phyloP scores from a whole-genome alignment of 2,797 vertebrate genomes.

The Etheostoma perlongum region DNA sequence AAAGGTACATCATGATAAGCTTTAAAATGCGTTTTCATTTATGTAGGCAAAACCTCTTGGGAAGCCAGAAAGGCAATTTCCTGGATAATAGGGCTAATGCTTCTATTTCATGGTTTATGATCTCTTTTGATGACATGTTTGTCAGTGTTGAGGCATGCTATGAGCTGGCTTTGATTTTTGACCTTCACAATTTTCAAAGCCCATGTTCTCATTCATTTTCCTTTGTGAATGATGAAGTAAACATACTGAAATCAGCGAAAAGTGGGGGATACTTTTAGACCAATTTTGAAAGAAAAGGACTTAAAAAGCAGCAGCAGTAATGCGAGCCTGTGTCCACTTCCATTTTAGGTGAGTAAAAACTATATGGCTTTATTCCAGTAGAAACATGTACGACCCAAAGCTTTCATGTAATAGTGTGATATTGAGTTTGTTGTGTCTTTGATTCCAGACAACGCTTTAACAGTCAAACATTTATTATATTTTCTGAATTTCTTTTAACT shows the following conservation, averaged over 20 bases:
- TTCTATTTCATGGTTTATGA: slow-evolving; percentile 82
- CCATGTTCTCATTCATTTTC: slow-evolving; percentile 54
- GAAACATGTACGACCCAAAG: slow-evolving; percentile 18
- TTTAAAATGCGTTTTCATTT: slow-evolving; percentile 76
- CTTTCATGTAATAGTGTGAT: slow-evolving; percentile 28
- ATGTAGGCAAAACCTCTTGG: slow-evolving; percentile 68
- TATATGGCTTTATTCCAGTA: slow-evolving; percentile 34
- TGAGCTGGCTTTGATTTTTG: slow-evolving; percentile 62
- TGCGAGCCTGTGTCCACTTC: background rate
- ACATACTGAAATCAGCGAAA: slow-evolving; percentile 39
- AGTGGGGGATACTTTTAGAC: slow-evolving; percentile 29
- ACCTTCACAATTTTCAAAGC: slow-evolving; percentile 68
- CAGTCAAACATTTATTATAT: slow-evolving; percentile 11
- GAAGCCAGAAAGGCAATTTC: slow-evolving; percentile 78
- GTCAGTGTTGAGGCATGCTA: slow-evolving; percentile 66
- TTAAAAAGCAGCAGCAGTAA: slow-evolving; percentile 29
- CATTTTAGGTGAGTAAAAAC: slow-evolving; percentile 17
- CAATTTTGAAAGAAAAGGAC: slow-evolving; percentile 29
- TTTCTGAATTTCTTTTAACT: slow-evolving; percentile 20
- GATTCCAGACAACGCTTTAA: slow-evolving; percentile 20
- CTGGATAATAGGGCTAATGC: slow-evolving; percentile 77
- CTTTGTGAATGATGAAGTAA: slow-evolving; percentile 47
- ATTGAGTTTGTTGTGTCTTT: slow-evolving; percentile 9
- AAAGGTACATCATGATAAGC: slow-evolving; percentile 67
- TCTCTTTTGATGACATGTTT: slow-evolving; percentile 80